phyloP scores from a whole-genome alignment of 2,113 vertebrate genomes.

The Kobus ellipsiprymnus region DNA sequence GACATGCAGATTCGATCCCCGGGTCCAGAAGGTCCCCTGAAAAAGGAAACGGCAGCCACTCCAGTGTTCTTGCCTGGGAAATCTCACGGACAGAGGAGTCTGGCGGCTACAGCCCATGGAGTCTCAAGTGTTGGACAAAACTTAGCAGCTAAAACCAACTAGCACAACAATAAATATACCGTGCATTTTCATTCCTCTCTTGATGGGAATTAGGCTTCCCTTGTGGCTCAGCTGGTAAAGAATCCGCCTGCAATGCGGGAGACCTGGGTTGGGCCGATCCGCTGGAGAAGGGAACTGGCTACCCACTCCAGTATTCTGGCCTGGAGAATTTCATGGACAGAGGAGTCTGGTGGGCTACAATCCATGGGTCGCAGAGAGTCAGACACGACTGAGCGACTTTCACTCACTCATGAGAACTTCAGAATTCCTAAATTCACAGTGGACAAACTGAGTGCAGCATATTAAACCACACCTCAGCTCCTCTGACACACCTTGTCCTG shows the following conservation, averaged over 20 bases:
- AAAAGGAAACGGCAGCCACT: not conserved
- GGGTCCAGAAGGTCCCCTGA: not conserved
- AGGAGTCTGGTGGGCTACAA: not conserved
- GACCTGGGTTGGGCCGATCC: not conserved
- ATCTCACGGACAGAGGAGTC: not conserved
- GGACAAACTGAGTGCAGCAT: rapidly evolving
- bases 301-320: not conserved
- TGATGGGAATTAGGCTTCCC: not conserved
- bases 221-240: not conserved
- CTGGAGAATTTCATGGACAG: not conserved
- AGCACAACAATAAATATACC: not conserved
- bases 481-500: not conserved
- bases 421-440: not conserved
- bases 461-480: not conserved
- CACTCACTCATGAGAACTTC: not conserved
- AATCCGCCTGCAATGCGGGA: not conserved
- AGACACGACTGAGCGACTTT: not conserved
- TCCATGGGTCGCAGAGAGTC: not conserved
- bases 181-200: not conserved
- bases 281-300: not conserved
- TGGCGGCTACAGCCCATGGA: not conserved
- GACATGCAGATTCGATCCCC: rapidly evolving
- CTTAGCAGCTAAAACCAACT: not conserved
- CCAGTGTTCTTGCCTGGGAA: not conserved
- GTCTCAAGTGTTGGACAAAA: not conserved